phyloP scores from a whole-genome alignment of 2,113 vertebrate species.

The Hyperoodon ampullatus region DNA sequence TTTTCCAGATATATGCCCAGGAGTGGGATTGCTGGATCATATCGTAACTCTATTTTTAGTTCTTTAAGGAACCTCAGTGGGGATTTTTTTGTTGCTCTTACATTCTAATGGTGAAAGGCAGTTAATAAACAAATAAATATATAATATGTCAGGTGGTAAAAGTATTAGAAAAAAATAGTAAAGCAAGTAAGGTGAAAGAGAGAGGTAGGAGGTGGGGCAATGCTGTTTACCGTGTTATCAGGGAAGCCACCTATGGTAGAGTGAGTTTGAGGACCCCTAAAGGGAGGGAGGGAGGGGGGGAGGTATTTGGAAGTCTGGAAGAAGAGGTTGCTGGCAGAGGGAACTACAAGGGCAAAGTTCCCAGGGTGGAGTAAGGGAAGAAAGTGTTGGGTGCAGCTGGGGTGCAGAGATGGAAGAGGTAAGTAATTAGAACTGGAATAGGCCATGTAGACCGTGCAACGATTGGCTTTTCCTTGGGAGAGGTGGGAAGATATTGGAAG shows the following conservation, averaged over 20 bases:
- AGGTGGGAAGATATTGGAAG: not conserved
- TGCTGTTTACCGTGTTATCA: not conserved
- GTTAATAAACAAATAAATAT: not conserved
- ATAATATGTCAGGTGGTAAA: not conserved
- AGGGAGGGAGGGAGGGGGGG: not conserved
- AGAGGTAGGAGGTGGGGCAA: not conserved
- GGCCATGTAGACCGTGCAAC: not conserved
- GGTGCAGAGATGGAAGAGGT: not conserved
- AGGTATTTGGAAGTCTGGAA: not conserved
- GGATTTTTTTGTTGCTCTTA: not conserved
- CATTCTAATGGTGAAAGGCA: not conserved
- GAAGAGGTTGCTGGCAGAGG: not conserved
- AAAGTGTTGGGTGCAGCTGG: not conserved
- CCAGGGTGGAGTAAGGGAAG: not conserved
- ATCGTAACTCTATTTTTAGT: not conserved
- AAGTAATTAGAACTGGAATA: not conserved
- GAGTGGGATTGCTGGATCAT: not conserved
- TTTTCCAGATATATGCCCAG: not conserved
- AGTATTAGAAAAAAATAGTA: not conserved
- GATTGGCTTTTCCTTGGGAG: not conserved
- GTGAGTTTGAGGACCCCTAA: not conserved
- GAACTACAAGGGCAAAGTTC: not conserved
- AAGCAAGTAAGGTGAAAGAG: not conserved
- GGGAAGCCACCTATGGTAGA: not conserved
- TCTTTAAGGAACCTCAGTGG: not conserved